Conservation (phyloP, 2,797 vertebrate species). For the Amblyopsis hoosieri region DNA sequence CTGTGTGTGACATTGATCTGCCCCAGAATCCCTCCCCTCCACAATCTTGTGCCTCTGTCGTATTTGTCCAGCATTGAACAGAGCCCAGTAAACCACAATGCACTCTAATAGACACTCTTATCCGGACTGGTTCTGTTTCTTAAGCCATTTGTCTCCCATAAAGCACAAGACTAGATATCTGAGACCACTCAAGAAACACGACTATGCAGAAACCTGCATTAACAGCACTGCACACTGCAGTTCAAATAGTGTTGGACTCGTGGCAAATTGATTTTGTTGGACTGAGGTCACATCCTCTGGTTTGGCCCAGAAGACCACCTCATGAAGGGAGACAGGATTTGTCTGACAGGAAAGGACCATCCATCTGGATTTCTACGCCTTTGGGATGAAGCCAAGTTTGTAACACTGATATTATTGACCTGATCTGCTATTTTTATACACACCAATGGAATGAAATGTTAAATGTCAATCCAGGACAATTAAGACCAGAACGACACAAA, state of each 20-base stretch:
- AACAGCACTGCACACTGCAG: conserved; percentile 1
- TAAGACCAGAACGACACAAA: background rate
- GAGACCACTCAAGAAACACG: conserved; percentile 3
- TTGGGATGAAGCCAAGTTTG: conserved; percentile 23
- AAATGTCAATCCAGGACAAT: background rate
- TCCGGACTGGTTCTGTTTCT: conserved; percentile 41
- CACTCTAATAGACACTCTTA: background rate
- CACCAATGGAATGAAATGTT: conserved; percentile 1
- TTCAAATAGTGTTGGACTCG: conserved; percentile 3
- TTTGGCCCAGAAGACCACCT: conserved; percentile 28
- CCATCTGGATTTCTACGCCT: conserved; percentile 35
- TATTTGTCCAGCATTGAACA: conserved; percentile 44
- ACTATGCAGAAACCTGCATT: conserved; percentile 9
- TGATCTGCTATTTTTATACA: background rate
- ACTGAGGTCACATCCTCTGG: conserved; percentile 25
- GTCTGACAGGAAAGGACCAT: conserved; percentile 25
- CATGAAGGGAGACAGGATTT: conserved; percentile 10
- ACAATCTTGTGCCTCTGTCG: conserved; percentile 46
- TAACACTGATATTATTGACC: conserved; percentile 36
- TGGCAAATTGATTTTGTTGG: conserved; percentile 21
- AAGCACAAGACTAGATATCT: conserved; percentile 17
- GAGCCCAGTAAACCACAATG: conserved; percentile 26
- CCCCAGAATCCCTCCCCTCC: conserved; percentile 20
- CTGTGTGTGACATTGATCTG: conserved; percentile 61
- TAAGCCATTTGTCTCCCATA: conserved; percentile 8